Percentiles rank a stretch among this genome's conserved stretches.
Evolutionary conservation across 2,797 vertebrate genomes (phyloP).

Genomic region (Setipinna tenuifilis): DNA sequence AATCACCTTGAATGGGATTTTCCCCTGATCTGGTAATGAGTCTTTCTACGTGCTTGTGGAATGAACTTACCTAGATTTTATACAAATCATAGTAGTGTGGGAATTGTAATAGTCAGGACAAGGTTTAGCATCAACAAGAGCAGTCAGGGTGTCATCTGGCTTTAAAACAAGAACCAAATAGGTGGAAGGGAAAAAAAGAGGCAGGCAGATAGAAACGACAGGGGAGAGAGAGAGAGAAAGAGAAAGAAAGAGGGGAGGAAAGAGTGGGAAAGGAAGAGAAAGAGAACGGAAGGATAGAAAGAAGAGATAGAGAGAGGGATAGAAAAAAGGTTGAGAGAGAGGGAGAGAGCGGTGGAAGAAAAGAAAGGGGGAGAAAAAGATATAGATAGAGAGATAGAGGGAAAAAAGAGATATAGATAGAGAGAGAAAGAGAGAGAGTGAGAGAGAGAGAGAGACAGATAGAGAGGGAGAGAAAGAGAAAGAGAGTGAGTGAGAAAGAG

Average conservation of each 20-base stretch:
- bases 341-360: neutral
- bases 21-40: neutral
- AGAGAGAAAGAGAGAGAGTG: neutral
- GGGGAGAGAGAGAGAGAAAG: neutral
- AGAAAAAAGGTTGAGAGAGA: neutral
- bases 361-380: too few relatives aligned
- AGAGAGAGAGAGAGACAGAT: neutral
- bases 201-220: neutral
- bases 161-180: neutral
- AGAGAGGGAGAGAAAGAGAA: neutral
- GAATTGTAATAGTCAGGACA: neutral
- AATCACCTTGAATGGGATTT: neutral
- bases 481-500: conserved; percentile 16
- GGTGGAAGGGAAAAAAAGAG: neutral
- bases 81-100: neutral
- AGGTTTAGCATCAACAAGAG: neutral
- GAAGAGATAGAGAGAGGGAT: neutral
- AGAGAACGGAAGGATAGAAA: too few relatives aligned
- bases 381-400: too few relatives aligned
- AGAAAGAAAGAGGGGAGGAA: neutral
- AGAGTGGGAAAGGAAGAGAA: neutral
- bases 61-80: neutral
- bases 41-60: neutral
- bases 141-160: neutral
- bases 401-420: neutral